Evolutionary conservation across 2,888 invertebrate species (phyloP).

Genomic region (Melinopterus prodromus): DNA sequence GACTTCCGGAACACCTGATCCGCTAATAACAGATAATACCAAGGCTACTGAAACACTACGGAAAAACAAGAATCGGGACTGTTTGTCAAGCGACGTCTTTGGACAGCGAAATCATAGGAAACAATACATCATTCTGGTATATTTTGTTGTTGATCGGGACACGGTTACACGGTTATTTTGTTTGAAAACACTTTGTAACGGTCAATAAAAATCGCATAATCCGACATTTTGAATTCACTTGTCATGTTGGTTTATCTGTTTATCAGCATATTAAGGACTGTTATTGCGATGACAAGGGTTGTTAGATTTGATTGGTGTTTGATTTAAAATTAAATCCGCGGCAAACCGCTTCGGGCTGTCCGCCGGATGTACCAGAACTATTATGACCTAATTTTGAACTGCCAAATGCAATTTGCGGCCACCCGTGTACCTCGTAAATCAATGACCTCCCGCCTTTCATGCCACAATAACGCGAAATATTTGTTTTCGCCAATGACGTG

Average conservation of each 20-base stretch:
- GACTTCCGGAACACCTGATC: conserved; percentile 4
- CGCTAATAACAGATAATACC: background rate
- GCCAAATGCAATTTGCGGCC: conserved; percentile 39
- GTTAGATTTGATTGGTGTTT: background rate
- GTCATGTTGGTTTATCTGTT: background rate
- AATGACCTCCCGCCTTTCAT: conserved; percentile 20
- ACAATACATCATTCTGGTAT: background rate
- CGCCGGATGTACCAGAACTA: background rate
- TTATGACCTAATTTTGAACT: conserved; percentile 38
- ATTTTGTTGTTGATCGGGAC: background rate
- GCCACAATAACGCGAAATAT: conserved; percentile 33
- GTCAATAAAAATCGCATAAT: too few relatives aligned
- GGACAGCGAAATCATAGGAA: too few relatives aligned
- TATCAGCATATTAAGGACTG: background rate
- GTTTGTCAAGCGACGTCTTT: too few relatives aligned
- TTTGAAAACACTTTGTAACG: too few relatives aligned
- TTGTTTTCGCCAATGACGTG: conserved; percentile 30
- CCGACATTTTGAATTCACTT: too few relatives aligned
- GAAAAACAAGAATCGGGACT: background rate
- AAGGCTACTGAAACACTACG: background rate
- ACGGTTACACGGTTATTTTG: too few relatives aligned
- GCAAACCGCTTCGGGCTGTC: background rate
- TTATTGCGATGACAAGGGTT: background rate
- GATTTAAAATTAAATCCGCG: background rate
- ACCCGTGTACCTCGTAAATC: conserved; percentile 37